Evolutionary conservation across 2,888 invertebrate genomes (phyloP), one percentile per base, ranked within the genome.

Genomic region (Heliconius erato): DNA sequence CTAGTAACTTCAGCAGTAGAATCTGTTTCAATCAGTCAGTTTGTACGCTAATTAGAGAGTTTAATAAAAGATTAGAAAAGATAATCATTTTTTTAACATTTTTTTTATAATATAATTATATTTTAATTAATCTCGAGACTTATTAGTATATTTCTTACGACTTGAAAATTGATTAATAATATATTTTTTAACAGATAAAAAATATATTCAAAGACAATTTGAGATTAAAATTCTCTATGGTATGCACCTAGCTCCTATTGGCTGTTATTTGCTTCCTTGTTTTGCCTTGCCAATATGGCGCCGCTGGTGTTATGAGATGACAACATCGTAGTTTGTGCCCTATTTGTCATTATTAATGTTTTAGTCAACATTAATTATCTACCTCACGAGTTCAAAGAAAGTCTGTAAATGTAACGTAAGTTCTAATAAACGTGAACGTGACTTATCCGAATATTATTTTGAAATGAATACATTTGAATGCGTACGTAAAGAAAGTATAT

Each of bases 321-420:
- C 96, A 96, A 96, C 96, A 96, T 96, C 95, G 94, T 93, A 96
- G 92, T 95, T 95, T 94, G 94, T 94, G 94, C 91, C 90, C 91
- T 91, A 93, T 92, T 94, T 94, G 93, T 94, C 93, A 92, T 91
- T 90, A 88, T 89, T 90, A 88, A 89, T 90, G 90, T 90, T 91
- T 88, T 88, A 92, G 89, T 91, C 88, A 88, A 90, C 88, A 86
- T 88, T 90, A 90, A 89, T 90, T 88, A 92, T 88, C 94, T 94
- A 94, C 94, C 94, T 94, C 94, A 92, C 85, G 89, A 87, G 89
- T 93, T 92, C 91, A 93, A 93, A 94, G 91, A 93, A 87, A 91
- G 87, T 90, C 87, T 85, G 84, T 91, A 89, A 90, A 87, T 91
- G 86, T 90, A 89, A 91, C 91, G 89, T 83, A 89, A 90, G 88